A percentile compares a stretch with the other conserved stretches of the same genome.
Evolutionary conservation across 2,797 vertebrate genomes (phyloP).

Genomic region (Threskiornis aethiopicus): DNA sequence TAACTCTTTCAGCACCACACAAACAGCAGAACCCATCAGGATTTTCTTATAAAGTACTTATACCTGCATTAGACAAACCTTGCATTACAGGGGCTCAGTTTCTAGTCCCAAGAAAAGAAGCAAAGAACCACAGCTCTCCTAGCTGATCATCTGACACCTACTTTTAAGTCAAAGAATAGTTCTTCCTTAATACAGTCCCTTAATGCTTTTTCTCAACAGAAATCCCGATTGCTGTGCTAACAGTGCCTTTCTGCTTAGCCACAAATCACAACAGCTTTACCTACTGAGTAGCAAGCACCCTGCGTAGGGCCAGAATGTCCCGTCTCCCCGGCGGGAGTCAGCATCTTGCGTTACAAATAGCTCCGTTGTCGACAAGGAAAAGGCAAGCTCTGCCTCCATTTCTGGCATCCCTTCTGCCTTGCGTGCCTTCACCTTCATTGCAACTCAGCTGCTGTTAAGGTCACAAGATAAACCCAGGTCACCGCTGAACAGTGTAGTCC

Average conservation of each 20-base stretch:
- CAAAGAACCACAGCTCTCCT: neutral
- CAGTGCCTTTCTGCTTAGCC: neutral
- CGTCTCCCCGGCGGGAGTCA: accelerated
- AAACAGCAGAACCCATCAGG: neutral
- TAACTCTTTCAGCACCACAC: constrained; percentile 34
- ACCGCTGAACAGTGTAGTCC: neutral
- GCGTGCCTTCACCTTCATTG: accelerated
- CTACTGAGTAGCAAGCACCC: neutral
- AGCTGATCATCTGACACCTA: neutral
- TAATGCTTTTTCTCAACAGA: neutral
- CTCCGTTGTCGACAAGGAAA: neutral
- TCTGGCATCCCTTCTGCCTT: neutral
- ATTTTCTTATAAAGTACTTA: neutral
- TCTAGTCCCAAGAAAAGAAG: neutral
- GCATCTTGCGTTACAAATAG: neutral
- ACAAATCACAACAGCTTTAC: neutral
- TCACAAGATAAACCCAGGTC: neutral
- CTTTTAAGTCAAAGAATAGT: neutral
- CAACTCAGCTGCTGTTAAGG: neutral
- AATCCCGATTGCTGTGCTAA: neutral
- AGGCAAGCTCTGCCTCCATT: neutral
- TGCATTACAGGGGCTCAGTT: neutral
- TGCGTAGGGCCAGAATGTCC: neutral
- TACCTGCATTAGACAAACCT: neutral
- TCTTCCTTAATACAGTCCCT: neutral